These are phyloP conservation scores for Gryllus bimaculatus DNA, from an alignment of 1,140 invertebrate genomes.

Conservation along the genomic window DNA sequence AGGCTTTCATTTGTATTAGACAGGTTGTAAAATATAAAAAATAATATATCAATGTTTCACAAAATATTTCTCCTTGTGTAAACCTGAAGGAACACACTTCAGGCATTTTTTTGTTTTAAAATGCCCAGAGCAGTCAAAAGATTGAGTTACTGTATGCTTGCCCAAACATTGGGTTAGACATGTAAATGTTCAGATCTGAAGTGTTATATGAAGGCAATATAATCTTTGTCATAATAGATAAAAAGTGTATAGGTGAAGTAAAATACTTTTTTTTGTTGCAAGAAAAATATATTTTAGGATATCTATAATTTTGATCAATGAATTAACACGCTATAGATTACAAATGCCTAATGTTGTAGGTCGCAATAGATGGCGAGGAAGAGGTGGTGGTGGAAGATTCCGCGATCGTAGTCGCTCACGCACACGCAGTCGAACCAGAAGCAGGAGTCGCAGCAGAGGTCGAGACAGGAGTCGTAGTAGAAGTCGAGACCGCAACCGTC, in stretches of 20 bases:
- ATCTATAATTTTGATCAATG: no score
- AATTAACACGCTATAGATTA: neutral
- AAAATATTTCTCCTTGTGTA: no score
- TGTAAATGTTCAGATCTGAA: no score
- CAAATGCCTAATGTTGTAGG: neutral
- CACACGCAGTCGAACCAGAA: neutral
- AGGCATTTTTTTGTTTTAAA: no score
- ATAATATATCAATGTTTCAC: no score
- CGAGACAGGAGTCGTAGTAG: slow-evolving; percentile 14
- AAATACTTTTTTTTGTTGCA: neutral
- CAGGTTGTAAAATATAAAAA: no score
- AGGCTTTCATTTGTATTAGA: no score
- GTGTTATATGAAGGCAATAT: no score
- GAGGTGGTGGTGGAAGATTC: slow-evolving; percentile 8
- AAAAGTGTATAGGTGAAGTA: neutral
- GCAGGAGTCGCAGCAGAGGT: slow-evolving; percentile 17
- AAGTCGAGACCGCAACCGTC: slow-evolving; percentile 4
- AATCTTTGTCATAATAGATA: neutral
- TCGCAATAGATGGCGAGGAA: slow-evolving; percentile 12
- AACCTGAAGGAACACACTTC: no score
- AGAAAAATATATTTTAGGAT: neutral
- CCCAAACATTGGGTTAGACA: no score
- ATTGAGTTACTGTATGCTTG: no score
- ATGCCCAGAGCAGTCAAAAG: no score
- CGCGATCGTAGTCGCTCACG: slow-evolving; percentile 8